Conservation (phyloP, 2,797 vertebrate genomes). For the Syngnathus rostellatus region DNA sequence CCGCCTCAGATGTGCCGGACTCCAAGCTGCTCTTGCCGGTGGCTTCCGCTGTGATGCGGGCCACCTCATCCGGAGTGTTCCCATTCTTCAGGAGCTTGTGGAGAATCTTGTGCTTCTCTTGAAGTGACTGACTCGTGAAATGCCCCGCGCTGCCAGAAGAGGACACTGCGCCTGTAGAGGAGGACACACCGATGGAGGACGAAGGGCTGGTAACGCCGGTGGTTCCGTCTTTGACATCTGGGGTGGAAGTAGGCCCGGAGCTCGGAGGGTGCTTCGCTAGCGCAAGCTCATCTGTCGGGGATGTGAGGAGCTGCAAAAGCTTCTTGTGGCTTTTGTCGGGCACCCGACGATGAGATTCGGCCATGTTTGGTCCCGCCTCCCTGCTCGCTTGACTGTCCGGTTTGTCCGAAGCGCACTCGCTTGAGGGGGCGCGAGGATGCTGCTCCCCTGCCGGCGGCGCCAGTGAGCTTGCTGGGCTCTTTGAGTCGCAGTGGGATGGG, state of each 20-base stretch:
- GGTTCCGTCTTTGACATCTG: constrained; percentile 80
- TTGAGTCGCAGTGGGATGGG: constrained; percentile 70
- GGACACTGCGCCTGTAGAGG: constrained; percentile 71
- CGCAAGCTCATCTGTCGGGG: constrained; percentile 83
- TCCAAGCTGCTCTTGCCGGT: constrained; percentile 84
- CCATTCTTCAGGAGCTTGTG: constrained; percentile 96
- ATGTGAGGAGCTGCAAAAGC: constrained; percentile 90
- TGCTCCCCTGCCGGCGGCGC: constrained; percentile 57
- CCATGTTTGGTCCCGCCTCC: constrained; percentile 64
- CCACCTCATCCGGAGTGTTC: constrained; percentile 94
- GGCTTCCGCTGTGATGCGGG: constrained; percentile 94
- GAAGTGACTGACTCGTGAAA: constrained; percentile 72
- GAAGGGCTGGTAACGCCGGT: constrained; percentile 81
- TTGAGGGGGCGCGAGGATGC: constrained; percentile 66
- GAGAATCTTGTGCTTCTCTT: constrained; percentile 96
- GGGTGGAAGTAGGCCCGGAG: constrained; percentile 65
- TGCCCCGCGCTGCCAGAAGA: constrained; percentile 63
- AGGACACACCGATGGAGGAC: constrained; percentile 86
- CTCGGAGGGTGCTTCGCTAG: constrained; percentile 53
- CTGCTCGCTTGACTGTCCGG: constrained; percentile 79
- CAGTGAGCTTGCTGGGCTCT: constrained; percentile 78
- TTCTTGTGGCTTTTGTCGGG: constrained; percentile 89
- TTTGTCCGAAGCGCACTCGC: constrained; percentile 79
- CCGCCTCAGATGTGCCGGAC: constrained; percentile 50
- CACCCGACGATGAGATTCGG: constrained; percentile 70